phyloP scores from a whole-genome alignment of 2,113 vertebrate species.

The Pseudorasbora parva region DNA sequence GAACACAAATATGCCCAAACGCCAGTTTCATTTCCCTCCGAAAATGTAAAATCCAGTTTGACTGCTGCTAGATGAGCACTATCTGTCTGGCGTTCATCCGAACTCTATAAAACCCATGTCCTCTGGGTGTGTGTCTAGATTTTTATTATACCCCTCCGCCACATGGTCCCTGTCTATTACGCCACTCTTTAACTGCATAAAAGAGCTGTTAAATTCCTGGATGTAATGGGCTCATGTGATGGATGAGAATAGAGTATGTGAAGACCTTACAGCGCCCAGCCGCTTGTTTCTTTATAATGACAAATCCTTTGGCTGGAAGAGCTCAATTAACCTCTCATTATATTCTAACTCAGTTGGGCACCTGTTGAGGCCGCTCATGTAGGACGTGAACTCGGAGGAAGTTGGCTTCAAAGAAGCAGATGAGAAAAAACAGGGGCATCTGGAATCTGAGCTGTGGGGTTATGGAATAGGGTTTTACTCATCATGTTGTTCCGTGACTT shows the following conservation, averaged over 20 bases:
- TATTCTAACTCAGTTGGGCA: constrained; percentile 23
- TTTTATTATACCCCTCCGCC: not conserved
- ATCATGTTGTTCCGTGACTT: not conserved
- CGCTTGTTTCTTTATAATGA: constrained; percentile 47
- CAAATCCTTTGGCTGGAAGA: constrained; percentile 47
- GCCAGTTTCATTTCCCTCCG: not conserved
- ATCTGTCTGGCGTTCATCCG: not conserved
- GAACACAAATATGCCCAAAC: not conserved
- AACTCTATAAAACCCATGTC: constrained; percentile 2
- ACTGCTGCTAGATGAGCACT: not conserved
- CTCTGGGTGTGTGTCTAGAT: not conserved
- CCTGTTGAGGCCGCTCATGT: not conserved
- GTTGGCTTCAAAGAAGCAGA: not conserved
- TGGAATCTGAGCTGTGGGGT: not conserved
- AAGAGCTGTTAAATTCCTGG: constrained; percentile 28
- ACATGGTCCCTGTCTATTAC: constrained; percentile 9
- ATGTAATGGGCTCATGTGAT: constrained; percentile 42
- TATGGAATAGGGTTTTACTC: not conserved
- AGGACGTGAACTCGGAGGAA: constrained; percentile 29
- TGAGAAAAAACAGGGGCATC: not conserved
- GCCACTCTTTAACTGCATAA: constrained; percentile 29
- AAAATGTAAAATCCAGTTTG: not conserved
- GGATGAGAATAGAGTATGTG: constrained; percentile 44
- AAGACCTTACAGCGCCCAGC: constrained; percentile 22
- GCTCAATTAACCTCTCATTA: constrained; percentile 59